Evolutionary conservation across 2,888 invertebrate genomes (phyloP).

Genomic region (Rotaria macrura): DNA sequence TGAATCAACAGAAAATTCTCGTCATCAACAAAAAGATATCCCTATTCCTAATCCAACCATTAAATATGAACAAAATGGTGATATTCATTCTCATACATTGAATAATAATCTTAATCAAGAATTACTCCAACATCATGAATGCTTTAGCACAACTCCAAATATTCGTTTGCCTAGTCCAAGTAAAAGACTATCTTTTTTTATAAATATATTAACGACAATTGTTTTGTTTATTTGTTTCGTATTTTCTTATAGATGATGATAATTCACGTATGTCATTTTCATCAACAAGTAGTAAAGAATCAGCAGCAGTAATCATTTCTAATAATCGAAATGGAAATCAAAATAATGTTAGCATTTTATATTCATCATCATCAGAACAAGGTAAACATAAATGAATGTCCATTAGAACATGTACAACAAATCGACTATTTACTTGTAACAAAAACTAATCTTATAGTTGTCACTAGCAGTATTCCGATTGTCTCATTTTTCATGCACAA

Average conservation of each 20-base stretch:
- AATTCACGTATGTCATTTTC: slow-evolving; percentile 11
- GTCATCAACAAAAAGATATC: too few species aligned
- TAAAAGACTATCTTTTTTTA: neutral
- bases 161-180: neutral
- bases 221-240: too few species aligned
- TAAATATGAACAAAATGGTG: neutral
- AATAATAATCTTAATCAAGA: neutral
- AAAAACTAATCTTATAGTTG: too few species aligned
- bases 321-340: neutral
- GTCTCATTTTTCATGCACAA: too few species aligned
- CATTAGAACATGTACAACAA: too few species aligned
- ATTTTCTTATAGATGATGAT: neutral
- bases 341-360: neutral
- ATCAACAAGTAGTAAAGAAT: neutral
- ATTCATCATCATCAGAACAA: neutral
- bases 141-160: neutral
- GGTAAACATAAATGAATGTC: neutral
- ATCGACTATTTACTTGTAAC: too few species aligned
- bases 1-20: neutral
- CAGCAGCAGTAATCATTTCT: neutral
- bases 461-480: too few species aligned
- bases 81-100: neutral
- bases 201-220: too few species aligned
- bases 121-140: neutral
- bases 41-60: neutral